A percentile compares a stretch with the other conserved stretches of the same genome.
Conservation (phyloP, 2,797 vertebrate genomes). For the Hydrocynus forskahlii region DNA sequence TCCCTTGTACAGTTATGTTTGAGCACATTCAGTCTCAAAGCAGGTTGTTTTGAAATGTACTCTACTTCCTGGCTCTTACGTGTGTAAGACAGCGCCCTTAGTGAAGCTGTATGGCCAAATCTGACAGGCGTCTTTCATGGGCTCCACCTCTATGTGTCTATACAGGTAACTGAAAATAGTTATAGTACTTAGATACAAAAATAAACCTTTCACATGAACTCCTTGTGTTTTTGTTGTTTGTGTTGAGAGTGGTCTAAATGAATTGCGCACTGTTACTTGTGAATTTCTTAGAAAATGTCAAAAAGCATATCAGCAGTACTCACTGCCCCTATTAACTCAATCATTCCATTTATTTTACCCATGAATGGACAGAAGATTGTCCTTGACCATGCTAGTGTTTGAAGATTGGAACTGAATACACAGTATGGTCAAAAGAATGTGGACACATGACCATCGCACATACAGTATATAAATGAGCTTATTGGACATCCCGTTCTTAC, state of each 20-base stretch:
- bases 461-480: too few species aligned
- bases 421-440: too few species aligned
- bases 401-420: not conserved
- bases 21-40: constrained; percentile 7
- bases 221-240: not conserved
- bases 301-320: too few species aligned
- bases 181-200: not conserved
- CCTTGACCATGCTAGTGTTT: not conserved
- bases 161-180: constrained; percentile 6
- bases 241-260: not conserved
- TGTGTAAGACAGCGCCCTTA: constrained; percentile 17
- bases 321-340: too few species aligned
- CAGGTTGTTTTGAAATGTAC: not conserved
- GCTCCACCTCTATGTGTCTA: too few species aligned
- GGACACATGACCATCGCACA: too few species aligned
- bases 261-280: not conserved
- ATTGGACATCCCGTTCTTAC: too few species aligned
- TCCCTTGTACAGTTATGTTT: constrained; percentile 25
- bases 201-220: not conserved
- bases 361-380: not conserved
- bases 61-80: constrained; percentile 20
- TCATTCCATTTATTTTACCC: not conserved
- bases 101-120: constrained; percentile 16
- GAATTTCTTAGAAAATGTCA: not conserved
- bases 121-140: constrained; percentile 22